phyloP scores from a whole-genome alignment of 2,113 vertebrate genomes.

The Cynoglossus semilaevis region DNA sequence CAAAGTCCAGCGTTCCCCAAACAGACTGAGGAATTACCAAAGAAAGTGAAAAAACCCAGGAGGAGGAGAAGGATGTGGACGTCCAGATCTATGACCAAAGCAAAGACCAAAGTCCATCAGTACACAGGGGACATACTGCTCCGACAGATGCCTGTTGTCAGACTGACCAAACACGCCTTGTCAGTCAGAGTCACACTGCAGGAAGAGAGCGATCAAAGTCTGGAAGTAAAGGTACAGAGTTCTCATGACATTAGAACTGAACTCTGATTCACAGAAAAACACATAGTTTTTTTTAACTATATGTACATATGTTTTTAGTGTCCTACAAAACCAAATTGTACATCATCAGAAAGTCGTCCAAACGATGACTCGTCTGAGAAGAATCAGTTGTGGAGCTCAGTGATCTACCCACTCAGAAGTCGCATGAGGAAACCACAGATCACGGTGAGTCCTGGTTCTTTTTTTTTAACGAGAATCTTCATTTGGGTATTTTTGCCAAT shows the following conservation, averaged over 20 bases:
- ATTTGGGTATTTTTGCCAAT: too few species aligned
- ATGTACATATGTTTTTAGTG: conserved; percentile 17
- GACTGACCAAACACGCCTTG: conserved; percentile 16
- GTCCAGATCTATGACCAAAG: fast-evolving
- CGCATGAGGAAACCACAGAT: background rate
- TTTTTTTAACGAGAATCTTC: too few species aligned
- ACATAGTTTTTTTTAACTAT: background rate
- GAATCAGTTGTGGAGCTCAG: background rate
- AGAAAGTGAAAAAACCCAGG: conserved; percentile 7
- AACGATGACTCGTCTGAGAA: fast-evolving
- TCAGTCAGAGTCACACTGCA: background rate
- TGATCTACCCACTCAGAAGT: conserved; percentile 47
- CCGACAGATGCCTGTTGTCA: conserved; percentile 34
- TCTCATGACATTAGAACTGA: background rate
- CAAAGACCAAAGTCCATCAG: fast-evolving
- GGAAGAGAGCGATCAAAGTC: conserved; percentile 2
- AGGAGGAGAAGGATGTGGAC: conserved; percentile 5
- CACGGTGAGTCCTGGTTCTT: conserved; percentile 24
- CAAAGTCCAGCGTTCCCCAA: fast-evolving
- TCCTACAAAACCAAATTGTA: background rate
- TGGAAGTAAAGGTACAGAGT: conserved; percentile 34
- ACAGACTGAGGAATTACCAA: fast-evolving
- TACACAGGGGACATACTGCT: conserved; percentile 14
- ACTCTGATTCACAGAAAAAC: too few species aligned
- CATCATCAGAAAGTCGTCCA: background rate